phyloP scores from a whole-genome alignment of 1,140 invertebrate genomes.

The Pogonomyrmex barbatus region DNA sequence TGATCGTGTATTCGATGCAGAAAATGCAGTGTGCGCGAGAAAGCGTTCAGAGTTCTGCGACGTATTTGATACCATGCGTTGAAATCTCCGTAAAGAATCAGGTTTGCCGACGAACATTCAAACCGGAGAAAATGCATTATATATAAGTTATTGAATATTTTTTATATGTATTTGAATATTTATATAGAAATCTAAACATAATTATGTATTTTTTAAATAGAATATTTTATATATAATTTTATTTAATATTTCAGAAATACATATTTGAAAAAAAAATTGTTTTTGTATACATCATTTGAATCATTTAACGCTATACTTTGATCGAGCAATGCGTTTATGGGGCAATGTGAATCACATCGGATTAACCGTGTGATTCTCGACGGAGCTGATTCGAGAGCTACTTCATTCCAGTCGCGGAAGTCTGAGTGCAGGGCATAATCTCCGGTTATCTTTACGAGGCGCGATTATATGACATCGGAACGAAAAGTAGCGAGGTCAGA shows the following conservation, averaged over 20 bases:
- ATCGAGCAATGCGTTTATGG: background rate
- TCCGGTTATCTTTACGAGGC: constrained; percentile 23
- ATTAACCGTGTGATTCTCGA: constrained; percentile 24
- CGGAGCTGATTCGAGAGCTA: constrained; percentile 17
- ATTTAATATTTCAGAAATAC: background rate
- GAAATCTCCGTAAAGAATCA: constrained; percentile 7
- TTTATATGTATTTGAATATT: background rate
- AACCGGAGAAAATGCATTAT: background rate
- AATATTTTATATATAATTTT: background rate
- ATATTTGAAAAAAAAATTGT: background rate
- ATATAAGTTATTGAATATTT: too few species aligned
- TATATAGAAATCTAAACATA: background rate
- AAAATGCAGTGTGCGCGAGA: background rate
- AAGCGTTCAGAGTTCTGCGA: constrained; percentile 7
- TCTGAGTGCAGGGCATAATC: constrained; percentile 36
- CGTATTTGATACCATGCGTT: constrained; percentile 9
- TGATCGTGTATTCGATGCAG: background rate
- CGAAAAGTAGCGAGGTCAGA: constrained; percentile 64
- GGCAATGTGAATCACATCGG: constrained; percentile 7
- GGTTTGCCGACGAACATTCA: background rate
- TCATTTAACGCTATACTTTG: constrained; percentile 7
- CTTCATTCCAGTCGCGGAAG: constrained; percentile 30
- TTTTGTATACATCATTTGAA: background rate
- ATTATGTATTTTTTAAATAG: background rate
- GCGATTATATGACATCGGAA: constrained; percentile 21